These are phyloP conservation scores for Macaca nemestrina DNA, from an alignment of 2,113 vertebrate genomes.

Conservation along the genomic window DNA sequence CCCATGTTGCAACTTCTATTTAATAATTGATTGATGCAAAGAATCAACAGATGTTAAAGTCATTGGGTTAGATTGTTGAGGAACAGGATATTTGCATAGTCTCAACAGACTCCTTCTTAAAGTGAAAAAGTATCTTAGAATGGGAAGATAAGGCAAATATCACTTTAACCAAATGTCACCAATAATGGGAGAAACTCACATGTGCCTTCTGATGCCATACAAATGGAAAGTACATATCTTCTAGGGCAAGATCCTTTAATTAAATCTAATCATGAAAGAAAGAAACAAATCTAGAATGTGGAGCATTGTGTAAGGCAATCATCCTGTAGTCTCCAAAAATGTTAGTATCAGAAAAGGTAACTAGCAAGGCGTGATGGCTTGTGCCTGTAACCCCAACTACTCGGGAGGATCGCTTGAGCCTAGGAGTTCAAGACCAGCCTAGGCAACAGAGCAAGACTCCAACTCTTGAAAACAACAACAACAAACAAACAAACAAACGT, in stretches of 20 bases:
- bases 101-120: background rate
- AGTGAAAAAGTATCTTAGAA: background rate
- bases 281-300: constrained; percentile 26
- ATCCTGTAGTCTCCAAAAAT: background rate
- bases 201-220: background rate
- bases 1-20: background rate
- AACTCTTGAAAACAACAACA: too few species aligned
- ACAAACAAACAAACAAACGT: too few species aligned
- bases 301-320: background rate
- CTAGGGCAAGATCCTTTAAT: background rate
- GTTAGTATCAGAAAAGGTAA: background rate
- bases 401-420: too few species aligned
- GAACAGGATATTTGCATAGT: background rate
- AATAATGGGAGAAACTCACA: background rate
- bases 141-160: background rate
- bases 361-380: too few species aligned
- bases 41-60: background rate
- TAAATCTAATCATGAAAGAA: constrained; percentile 24
- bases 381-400: too few species aligned
- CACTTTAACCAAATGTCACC: background rate
- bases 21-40: background rate
- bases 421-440: too few species aligned
- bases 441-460: too few species aligned
- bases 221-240: background rate
- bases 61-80: background rate